Evolutionary conservation across 2,888 invertebrate genomes (phyloP).

Genomic region (Tinea semifulvella): DNA sequence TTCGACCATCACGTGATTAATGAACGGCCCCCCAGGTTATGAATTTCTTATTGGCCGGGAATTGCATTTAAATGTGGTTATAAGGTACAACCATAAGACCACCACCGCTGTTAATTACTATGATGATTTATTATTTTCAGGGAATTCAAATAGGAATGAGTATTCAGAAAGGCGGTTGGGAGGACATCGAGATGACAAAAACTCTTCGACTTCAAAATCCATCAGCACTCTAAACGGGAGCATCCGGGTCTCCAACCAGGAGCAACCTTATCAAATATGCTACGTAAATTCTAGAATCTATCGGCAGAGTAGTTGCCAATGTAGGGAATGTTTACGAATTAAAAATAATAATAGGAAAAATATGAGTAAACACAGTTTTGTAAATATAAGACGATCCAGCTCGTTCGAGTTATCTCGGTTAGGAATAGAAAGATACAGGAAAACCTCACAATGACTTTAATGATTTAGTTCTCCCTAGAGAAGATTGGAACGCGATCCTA

Average conservation of each 20-base stretch:
- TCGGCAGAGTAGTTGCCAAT: too few species aligned
- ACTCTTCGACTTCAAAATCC: constrained; percentile 1
- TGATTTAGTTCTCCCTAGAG: too few species aligned
- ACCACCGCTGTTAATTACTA: neutral
- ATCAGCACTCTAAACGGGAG: constrained; percentile 6
- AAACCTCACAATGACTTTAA: neutral
- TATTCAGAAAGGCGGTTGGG: neutral
- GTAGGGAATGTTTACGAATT: neutral
- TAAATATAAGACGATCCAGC: neutral
- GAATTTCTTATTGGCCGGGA: too few species aligned
- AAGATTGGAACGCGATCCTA: too few species aligned
- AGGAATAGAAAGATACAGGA: constrained; percentile 2
- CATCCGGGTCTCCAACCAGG: neutral
- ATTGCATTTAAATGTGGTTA: too few species aligned
- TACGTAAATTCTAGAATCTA: too few species aligned
- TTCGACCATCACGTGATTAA: too few species aligned
- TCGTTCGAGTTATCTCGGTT: neutral
- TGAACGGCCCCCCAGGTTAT: too few species aligned
- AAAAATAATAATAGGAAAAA: neutral
- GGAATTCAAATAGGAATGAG: neutral
- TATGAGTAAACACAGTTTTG: neutral
- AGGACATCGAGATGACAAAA: neutral
- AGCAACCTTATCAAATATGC: neutral
- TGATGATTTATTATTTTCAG: constrained; percentile 4
- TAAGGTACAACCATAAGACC: neutral